Conservation (phyloP, 2,888 invertebrate species). For the Pegoplata infirma region DNA sequence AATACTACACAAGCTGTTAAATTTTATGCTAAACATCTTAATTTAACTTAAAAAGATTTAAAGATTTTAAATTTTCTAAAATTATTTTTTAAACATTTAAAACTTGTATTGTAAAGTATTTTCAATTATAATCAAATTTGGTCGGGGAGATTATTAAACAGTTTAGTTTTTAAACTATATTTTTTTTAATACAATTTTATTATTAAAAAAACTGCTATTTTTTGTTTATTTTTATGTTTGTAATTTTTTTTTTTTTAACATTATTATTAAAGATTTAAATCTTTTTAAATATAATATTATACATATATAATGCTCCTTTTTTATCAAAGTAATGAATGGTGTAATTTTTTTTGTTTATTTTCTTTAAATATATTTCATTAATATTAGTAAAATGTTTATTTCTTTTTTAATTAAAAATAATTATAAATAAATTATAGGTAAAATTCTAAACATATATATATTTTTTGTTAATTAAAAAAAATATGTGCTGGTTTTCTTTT, state of each 20-base stretch:
- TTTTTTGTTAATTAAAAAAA: conserved; percentile 29
- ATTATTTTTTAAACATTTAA: no score
- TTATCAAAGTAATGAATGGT: conserved; percentile 8
- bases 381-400: conserved; percentile 54
- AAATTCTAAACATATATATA: conserved; percentile 43
- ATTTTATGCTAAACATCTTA: no score
- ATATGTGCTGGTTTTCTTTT: conserved; percentile 56
- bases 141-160: no score
- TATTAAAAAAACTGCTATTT: neutral
- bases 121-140: no score
- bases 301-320: conserved; percentile 15
- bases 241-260: neutral
- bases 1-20: no score
- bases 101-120: no score
- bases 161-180: conserved; percentile 46
- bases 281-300: conserved; percentile 23
- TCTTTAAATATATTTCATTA: conserved; percentile 19
- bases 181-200: conserved; percentile 18
- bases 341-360: conserved; percentile 41
- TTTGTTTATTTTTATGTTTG: neutral
- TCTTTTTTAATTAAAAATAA: conserved; percentile 52
- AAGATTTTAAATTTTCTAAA: no score
- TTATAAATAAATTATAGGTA: conserved; percentile 54
- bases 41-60: no score
- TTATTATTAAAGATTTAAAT: neutral